Conservation (phyloP, 2,888 invertebrate genomes). For the Agonopterix heracliana region DNA sequence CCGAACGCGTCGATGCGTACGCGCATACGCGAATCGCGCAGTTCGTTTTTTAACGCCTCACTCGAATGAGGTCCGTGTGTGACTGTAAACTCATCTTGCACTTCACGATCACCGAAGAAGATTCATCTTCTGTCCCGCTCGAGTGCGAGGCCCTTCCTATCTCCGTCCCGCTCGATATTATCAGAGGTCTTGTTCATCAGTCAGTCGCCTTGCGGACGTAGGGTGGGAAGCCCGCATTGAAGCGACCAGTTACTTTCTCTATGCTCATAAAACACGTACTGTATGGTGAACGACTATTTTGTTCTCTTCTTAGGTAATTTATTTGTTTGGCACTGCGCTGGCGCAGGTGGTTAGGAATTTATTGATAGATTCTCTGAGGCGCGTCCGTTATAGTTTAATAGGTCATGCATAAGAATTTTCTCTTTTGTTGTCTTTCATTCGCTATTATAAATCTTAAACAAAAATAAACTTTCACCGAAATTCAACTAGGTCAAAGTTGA, state of each 20-base stretch:
- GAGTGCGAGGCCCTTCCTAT: constrained; percentile 26
- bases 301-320: constrained; percentile 45
- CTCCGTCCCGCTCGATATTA: constrained; percentile 60
- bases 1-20: constrained; percentile 53
- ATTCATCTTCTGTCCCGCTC: constrained; percentile 55
- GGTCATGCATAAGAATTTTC: constrained; percentile 2
- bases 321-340: constrained; percentile 32
- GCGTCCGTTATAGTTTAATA: constrained; percentile 7
- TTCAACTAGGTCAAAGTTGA: constrained; percentile 44
- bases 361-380: constrained; percentile 24
- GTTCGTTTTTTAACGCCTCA: constrained; percentile 62
- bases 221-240: constrained; percentile 59
- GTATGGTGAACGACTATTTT: constrained; percentile 50
- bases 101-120: constrained; percentile 74
- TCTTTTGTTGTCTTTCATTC: neutral
- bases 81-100: constrained; percentile 74
- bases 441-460: too few species aligned
- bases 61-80: constrained; percentile 73
- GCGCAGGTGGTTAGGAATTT: constrained; percentile 45
- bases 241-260: constrained; percentile 59
- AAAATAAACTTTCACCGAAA: too few species aligned
- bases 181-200: constrained; percentile 73
- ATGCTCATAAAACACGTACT: constrained; percentile 58
- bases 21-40: constrained; percentile 56
- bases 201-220: constrained; percentile 67